Evolutionary conservation across 2,797 vertebrate species (phyloP).

Genomic region (Leptoclinus maculatus): DNA sequence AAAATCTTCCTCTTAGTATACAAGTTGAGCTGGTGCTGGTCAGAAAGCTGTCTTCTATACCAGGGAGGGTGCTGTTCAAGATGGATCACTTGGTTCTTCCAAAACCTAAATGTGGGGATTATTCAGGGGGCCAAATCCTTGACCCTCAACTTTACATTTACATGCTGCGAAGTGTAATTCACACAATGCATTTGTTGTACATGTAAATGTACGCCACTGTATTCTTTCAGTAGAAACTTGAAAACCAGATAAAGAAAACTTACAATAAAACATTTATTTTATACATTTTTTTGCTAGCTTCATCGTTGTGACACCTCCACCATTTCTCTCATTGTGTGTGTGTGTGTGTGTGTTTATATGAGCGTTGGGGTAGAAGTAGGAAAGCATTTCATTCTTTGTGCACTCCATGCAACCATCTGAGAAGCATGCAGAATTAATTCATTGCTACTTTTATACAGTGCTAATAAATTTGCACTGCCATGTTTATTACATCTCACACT

Average conservation of each 20-base stretch:
- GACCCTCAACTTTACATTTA: not conserved
- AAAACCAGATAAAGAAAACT: not conserved
- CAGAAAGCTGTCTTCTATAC: not conserved
- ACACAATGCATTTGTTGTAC: not conserved
- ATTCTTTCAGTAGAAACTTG: not conserved
- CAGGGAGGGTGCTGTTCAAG: not conserved
- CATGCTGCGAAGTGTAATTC: not conserved
- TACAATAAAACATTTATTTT: not conserved
- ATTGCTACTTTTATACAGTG: slow-evolving; percentile 79
- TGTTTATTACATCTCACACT: slow-evolving; percentile 82
- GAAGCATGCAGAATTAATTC: slow-evolving; percentile 78
- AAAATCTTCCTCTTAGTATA: not conserved
- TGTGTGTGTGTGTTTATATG: slow-evolving; percentile 2
- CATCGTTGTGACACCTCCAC: slow-evolving; percentile 5
- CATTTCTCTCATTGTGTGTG: not conserved
- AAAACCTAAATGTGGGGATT: not conserved
- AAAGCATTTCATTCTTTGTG: slow-evolving; percentile 63
- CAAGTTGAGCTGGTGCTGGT: not conserved
- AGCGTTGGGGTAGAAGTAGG: slow-evolving; percentile 5
- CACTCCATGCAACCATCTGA: slow-evolving; percentile 70
- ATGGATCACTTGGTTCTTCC: not conserved
- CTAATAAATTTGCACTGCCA: slow-evolving; percentile 81
- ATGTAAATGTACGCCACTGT: not conserved
- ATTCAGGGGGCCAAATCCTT: not conserved
- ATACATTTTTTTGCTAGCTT: not conserved